A percentile compares a stretch with the other conserved stretches of the same genome.
phyloP scores from a whole-genome alignment of 2,888 invertebrate genomes.

The Leucoptera coffeella region DNA sequence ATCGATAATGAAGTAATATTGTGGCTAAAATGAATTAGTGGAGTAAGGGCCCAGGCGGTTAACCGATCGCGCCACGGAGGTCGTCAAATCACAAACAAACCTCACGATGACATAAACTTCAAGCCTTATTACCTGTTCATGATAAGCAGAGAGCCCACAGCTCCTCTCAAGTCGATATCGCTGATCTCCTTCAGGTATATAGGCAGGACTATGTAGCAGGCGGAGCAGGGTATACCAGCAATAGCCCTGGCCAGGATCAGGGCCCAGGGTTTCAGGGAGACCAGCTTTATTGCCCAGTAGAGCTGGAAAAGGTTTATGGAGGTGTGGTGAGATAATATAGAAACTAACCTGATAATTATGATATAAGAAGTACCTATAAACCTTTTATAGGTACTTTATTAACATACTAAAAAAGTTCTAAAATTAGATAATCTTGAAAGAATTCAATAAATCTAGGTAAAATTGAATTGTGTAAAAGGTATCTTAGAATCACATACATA shows the following conservation, averaged over 20 bases:
- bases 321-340: too few relatives aligned
- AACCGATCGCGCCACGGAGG: too few relatives aligned
- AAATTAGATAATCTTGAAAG: too few relatives aligned
- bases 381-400: background rate
- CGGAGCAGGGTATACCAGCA: constrained; percentile 39
- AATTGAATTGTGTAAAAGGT: too few relatives aligned
- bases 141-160: constrained; percentile 34
- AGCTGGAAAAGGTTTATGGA: constrained; percentile 16
- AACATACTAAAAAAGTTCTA: background rate
- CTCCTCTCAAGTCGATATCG: constrained; percentile 35
- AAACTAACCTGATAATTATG: too few relatives aligned
- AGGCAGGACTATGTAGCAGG: constrained; percentile 41
- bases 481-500: too few relatives aligned
- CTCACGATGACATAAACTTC: too few relatives aligned
- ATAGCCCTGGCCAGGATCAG: constrained; percentile 33
- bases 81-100: too few relatives aligned
- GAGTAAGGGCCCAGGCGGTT: too few relatives aligned
- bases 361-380: background rate
- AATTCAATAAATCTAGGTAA: too few relatives aligned
- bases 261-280: constrained; percentile 32
- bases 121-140: constrained; percentile 31
- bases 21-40: too few relatives aligned
- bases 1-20: too few relatives aligned
- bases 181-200: constrained; percentile 44
- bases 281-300: constrained; percentile 37